Base-by-base conservation (phyloP, 2,888 invertebrate genomes). In the Rotaria sp. region DNA sequence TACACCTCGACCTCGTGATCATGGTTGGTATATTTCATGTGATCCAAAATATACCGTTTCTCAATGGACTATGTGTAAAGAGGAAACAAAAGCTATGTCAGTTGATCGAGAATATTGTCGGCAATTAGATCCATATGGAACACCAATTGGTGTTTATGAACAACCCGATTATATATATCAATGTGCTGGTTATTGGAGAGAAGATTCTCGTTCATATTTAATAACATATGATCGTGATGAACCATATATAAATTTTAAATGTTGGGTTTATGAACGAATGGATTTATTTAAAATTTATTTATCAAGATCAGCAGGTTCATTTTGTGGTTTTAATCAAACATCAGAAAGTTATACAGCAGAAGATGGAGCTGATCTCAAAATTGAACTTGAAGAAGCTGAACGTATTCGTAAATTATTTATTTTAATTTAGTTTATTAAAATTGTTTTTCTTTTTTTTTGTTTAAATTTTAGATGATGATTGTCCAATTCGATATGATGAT, bases 181-280 rank as follows among this genome's bases (percentile, higher is more conserved):
- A 90, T 98, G 98, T 90, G 96, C 98, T 89, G 97, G 97, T 0
- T 97, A 94, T 91, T 98, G 97, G 96, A 96, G 97, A 91, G 97
- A 98, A 91, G 97, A 98, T 92, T 93, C 97, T 59, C 96, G 95
- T 90, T 97, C 97, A 0, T 98, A 97, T 91, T 92, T 98, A 80
- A 95, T 98, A 87, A 98, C 97, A 0, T 96, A 95, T 90, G 97
- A 98, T 90, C 96, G 96, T 90, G 93, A 97, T 89, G 97, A 98
- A 92, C 96, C 97, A 0, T 94, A 96, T 89, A 96, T 96, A 7
- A 95, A 94, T 90, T 98, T 96, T 91, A 94, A 97, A 89, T 98
- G 97, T 91, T 98, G 97, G 97, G 91, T 91, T 75, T 97, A 97
- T 91, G 97, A 97, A 91, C 93, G 97, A 89, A 94, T 96, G 84